Percentiles rank a stretch among this genome's conserved stretches.
phyloP scores from a whole-genome alignment of 2,113 vertebrate genomes.

The Tetraodon nigroviridis region DNA sequence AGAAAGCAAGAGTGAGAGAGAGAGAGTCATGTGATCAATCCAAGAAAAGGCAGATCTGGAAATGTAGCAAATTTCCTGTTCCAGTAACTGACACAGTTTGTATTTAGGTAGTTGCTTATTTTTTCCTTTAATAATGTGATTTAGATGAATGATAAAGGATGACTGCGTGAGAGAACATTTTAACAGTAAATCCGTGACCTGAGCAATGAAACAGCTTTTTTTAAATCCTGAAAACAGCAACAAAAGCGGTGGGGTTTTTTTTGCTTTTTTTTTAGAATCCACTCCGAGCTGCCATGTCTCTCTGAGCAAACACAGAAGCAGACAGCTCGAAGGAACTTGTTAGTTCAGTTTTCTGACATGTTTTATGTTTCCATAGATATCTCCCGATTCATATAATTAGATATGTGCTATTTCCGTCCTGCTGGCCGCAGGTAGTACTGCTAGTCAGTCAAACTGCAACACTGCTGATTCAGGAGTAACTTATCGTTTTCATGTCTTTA shows the following conservation, averaged over 20 bases:
- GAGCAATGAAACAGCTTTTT: background rate
- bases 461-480: background rate
- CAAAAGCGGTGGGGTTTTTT: background rate
- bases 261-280: background rate
- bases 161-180: background rate
- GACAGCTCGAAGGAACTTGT: conserved; percentile 21
- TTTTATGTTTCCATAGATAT: conserved; percentile 11
- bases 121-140: background rate
- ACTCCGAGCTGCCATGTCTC: conserved; percentile 17
- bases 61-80: too few species aligned
- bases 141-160: background rate
- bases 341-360: conserved; percentile 16
- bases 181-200: conserved; percentile 1
- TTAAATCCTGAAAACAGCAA: conserved; percentile 12
- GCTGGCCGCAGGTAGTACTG: background rate
- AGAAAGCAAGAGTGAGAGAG: too few species aligned
- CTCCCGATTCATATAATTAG: conserved; percentile 10
- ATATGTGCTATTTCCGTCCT: background rate
- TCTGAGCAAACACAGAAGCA: conserved; percentile 25
- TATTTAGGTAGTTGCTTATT: background rate
- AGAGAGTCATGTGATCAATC: too few species aligned
- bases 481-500: background rate
- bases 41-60: too few species aligned
- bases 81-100: background rate
- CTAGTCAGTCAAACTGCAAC: background rate